Evolutionary conservation across 2,888 invertebrate genomes (phyloP).

Genomic region (Drosophila cracens): DNA sequence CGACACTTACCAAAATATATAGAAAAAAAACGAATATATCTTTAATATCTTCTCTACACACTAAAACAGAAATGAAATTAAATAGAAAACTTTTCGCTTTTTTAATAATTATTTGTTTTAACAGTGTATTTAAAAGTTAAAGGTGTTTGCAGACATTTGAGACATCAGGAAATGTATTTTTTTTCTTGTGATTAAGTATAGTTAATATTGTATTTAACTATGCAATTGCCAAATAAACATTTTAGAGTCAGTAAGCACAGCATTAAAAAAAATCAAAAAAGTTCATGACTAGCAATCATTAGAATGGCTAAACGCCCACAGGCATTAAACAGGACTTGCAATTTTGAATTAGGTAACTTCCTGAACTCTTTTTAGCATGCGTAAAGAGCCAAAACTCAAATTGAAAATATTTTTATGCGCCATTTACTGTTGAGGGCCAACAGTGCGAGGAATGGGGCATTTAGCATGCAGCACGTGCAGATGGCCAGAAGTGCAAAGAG

Average conservation of each 20-base stretch:
- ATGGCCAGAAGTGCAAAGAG: slow-evolving; percentile 31
- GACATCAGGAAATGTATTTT: background rate
- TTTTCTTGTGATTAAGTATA: background rate
- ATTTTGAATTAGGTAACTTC: slow-evolving; percentile 35
- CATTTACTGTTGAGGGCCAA: slow-evolving; percentile 39
- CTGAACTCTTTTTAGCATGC: slow-evolving; percentile 35
- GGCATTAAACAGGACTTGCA: slow-evolving; percentile 44
- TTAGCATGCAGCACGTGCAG: slow-evolving; percentile 47
- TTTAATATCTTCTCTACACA: background rate
- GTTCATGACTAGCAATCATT: background rate
- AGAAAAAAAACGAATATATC: background rate
- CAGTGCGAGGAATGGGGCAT: slow-evolving; percentile 16
- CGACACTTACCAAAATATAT: background rate
- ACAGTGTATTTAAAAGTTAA: background rate
- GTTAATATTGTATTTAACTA: background rate
- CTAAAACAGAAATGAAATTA: background rate
- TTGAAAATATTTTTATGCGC: slow-evolving; percentile 64
- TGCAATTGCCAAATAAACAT: background rate
- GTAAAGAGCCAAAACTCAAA: slow-evolving; percentile 39
- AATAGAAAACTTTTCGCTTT: background rate
- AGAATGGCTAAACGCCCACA: slow-evolving; percentile 17
- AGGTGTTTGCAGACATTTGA: background rate
- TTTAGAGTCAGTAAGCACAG: background rate
- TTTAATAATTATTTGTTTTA: background rate
- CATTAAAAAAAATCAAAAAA: slow-evolving; percentile 35